Evolutionary conservation across 2,797 vertebrate species (phyloP), one percentile per base, ranked within the genome.

Genomic region (Myotis pilosus): DNA sequence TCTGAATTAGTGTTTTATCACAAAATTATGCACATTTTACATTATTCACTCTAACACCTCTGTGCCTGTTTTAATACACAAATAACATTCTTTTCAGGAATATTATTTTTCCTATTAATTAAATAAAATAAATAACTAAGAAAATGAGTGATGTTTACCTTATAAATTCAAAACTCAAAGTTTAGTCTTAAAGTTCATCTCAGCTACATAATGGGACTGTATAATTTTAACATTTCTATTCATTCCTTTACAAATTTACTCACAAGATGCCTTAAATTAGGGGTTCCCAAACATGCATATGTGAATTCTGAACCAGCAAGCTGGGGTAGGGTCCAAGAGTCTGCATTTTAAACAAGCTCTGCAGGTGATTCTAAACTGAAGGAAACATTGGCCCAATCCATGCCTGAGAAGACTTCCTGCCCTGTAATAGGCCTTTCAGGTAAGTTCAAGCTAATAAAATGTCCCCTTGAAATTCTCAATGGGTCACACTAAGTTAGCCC

Each of bases 101-200:
- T 33, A 83, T 25, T 87, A n/a, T 22, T 87, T 84, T 87, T 71
- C 25, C 64, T 83, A n/a, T 51, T 60, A 88, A 74, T 20, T 86
- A n/a, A 89, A 94, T 68, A 90, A 87, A 80, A 91, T 38, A 25
- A 95, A n/a, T 33, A 89, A 74, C 19, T 55, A 89, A 66, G 33
- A 92, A 89, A 95, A 85, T n/a, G 13, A 51, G 23, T 33, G 55
- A 72, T 36, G 76, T 62, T 78, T 90, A 92, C 13, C 49, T 10
- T 78, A 79, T 9, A 90, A 79, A 88, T 88, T 90, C 55, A 15
- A 91, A 62, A 28, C 71, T 90, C 41, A 36, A 83, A 91, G 10
- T 47, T 91, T 72, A 78, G 66, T 83, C 80, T 96, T 75, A 64
- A 66, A 93, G 49, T 51, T 92, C n/a, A 87, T 79, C 64, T 82